Percentiles rank a stretch among this genome's conserved stretches.
Evolutionary conservation across 2,113 vertebrate species (phyloP).

Genomic region (Carassius carassius): DNA sequence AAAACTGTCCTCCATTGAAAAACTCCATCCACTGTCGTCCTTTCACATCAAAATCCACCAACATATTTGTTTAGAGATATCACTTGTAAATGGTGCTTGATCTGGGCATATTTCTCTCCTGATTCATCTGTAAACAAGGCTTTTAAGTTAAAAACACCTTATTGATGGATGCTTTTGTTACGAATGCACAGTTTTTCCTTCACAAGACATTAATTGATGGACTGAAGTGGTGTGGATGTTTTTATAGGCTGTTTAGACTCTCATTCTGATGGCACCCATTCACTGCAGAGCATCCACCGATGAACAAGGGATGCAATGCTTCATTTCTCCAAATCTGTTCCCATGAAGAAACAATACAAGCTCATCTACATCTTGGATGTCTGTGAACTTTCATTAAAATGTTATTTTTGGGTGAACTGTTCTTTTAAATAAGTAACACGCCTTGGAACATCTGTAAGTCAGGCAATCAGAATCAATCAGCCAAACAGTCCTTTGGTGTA

Average conservation of each 20-base stretch:
- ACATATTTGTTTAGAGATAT: too few relatives aligned
- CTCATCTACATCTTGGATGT: neutral
- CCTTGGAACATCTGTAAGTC: neutral
- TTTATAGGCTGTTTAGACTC: neutral
- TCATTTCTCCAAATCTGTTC: too few relatives aligned
- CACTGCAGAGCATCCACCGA: neutral
- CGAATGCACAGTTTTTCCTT: too few relatives aligned
- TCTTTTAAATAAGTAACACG: neutral
- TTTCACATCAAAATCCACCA: too few relatives aligned
- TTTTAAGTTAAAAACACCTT: neutral
- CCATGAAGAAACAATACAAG: neutral
- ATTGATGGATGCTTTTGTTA: too few relatives aligned
- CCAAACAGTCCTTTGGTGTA: neutral
- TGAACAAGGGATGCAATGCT: too few relatives aligned
- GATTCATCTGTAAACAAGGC: too few relatives aligned
- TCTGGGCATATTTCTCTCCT: too few relatives aligned
- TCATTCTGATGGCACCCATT: neutral
- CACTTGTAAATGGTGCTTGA: too few relatives aligned
- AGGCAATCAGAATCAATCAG: neutral
- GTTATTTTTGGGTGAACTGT: neutral
- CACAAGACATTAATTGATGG: neutral
- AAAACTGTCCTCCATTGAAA: too few relatives aligned
- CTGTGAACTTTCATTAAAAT: too few relatives aligned
- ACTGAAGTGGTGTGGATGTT: neutral
- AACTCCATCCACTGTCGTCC: too few relatives aligned